These are phyloP conservation scores for Pandemis corylana DNA, from an alignment of 2,888 invertebrate genomes.

Conservation along the genomic window DNA sequence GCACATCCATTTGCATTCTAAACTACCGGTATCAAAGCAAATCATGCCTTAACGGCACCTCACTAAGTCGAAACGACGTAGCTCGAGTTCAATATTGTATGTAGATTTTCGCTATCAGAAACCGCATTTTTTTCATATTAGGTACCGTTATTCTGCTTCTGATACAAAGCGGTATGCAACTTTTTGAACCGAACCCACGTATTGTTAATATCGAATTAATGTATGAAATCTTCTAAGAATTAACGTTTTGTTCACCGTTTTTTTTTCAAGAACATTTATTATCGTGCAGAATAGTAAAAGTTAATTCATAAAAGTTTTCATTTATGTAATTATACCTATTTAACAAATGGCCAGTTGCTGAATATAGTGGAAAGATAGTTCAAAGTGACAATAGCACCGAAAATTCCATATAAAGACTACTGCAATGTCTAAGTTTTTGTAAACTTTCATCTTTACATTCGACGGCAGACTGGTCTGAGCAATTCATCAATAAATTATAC, in stretches of 20 bases:
- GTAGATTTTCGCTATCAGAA: background rate
- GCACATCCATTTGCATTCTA: slow-evolving; percentile 70
- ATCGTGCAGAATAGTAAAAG: too few relatives aligned
- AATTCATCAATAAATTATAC: too few relatives aligned
- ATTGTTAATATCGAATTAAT: background rate
- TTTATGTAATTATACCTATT: too few relatives aligned
- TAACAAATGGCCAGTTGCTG: too few relatives aligned
- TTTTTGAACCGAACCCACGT: background rate
- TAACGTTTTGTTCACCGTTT: background rate
- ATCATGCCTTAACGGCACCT: background rate
- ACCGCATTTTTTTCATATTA: slow-evolving; percentile 16
- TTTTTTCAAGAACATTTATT: too few relatives aligned
- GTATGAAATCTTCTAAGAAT: background rate
- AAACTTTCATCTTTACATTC: background rate
- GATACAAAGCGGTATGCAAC: background rate
- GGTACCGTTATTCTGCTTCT: slow-evolving; percentile 2
- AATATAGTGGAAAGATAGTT: background rate
- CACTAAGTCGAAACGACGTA: background rate
- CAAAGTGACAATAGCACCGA: too few relatives aligned
- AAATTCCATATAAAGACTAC: too few relatives aligned
- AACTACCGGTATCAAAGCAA: slow-evolving; percentile 28
- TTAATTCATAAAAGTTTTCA: too few relatives aligned
- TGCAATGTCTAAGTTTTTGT: too few relatives aligned
- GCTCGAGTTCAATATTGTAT: background rate
- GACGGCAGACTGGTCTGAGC: background rate